A percentile compares a stretch with the other conserved stretches of the same genome.
Conservation (phyloP, 2,888 invertebrate genomes). For the Octonoba sinensis region DNA sequence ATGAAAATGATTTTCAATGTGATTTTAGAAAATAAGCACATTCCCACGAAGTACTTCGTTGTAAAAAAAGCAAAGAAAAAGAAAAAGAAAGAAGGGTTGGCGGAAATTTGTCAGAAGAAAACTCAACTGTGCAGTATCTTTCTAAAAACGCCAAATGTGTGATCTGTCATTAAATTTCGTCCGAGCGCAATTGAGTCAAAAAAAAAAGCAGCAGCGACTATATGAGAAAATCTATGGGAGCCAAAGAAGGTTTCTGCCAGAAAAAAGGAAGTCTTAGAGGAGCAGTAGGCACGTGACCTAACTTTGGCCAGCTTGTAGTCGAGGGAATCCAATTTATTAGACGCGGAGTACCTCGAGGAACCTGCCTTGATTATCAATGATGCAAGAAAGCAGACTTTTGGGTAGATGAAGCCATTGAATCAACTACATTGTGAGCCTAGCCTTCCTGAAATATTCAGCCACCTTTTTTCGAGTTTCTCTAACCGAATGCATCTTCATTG, state of each 20-base stretch:
- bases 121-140: too few relatives aligned
- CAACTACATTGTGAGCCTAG: conserved; percentile 38
- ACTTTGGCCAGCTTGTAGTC: conserved; percentile 46
- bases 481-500: conserved; percentile 45
- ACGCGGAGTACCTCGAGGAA: conserved; percentile 34
- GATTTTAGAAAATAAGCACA: too few relatives aligned
- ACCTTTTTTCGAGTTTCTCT: conserved; percentile 35
- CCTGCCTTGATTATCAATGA: conserved; percentile 55
- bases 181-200: conserved; percentile 7
- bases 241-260: conserved; percentile 20
- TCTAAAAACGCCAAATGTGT: conserved; percentile 34
- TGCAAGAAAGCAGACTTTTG: conserved; percentile 52
- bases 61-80: too few relatives aligned
- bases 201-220: conserved; percentile 12
- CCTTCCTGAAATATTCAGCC: conserved; percentile 53
- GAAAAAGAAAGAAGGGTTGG: too few relatives aligned
- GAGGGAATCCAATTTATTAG: conserved; percentile 61
- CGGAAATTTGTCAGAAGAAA: too few relatives aligned
- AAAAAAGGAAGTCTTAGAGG: conserved; percentile 28
- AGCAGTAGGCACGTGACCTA: conserved; percentile 48
- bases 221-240: conserved; percentile 30
- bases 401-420: conserved; percentile 57
- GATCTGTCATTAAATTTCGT: background rate
- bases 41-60: too few relatives aligned
- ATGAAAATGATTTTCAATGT: too few relatives aligned